Base-by-base conservation (phyloP, 2,113 vertebrate species). In the Meriones unguiculatus region DNA sequence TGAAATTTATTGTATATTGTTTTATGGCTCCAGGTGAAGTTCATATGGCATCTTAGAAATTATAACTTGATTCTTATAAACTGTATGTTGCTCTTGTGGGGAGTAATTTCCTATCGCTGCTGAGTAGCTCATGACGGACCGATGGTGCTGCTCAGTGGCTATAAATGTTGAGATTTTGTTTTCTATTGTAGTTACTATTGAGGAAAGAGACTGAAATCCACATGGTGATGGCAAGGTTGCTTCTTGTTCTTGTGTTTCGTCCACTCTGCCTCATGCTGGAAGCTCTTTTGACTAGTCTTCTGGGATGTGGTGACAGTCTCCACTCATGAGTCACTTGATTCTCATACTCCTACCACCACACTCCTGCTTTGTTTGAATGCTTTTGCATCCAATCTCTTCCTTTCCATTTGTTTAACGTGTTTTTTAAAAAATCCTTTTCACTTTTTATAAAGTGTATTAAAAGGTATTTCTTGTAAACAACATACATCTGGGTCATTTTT, bases 121-220 rank as follows among this genome's bases (percentile, higher is more conserved):
- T 89, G 75, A 91, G 72, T 62, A 86, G 35, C 25, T 94, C 62
- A 73, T 67, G 80, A 76, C 84, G 30, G 75, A 76, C 84, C 25
- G 54, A 9, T 46, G 52, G 9, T 76, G 10, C 59, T 95, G 15
- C 89, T 94, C 38, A 65, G 89, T 77, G 82, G 69, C 50, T 17
- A 50, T 57, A 93, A 85, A 15, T 85, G 5, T 62, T 35, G 17
- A 75, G 30, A 76, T 84, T 85, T 93, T 72, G 87, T 30, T 62
- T 93, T 70, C 50, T 77, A 73, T 95, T 89, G 20, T 70, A 69
- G 41, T 46, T 89, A 30, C 46, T 93, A 52, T n/a, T 62, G 52
- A 85, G 65, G 85, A 90, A 91, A 46, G 0, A 22, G 5, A 22
- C 75, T 73, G 88, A 81, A 95, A 64, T 84, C 24, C 89, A 35